Percentiles rank a stretch among this genome's conserved stretches.
Evolutionary conservation across 2,113 vertebrate genomes (phyloP).

Genomic region (Protobothrops mucrosquamatus): DNA sequence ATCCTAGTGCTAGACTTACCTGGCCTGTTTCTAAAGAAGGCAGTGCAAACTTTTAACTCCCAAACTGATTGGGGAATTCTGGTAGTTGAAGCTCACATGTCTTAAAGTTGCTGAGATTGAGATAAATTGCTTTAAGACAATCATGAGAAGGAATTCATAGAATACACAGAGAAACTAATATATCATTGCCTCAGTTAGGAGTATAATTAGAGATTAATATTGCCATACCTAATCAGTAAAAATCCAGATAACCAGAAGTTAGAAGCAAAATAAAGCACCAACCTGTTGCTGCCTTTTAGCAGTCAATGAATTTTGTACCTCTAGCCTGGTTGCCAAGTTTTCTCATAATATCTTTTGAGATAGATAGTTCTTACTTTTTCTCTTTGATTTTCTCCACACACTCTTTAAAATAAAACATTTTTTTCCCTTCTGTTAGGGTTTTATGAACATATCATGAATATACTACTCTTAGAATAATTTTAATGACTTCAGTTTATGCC

Average conservation of each 20-base stretch:
- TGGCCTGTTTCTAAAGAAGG: no score
- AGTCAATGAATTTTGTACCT: not conserved
- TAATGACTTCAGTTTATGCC: slow-evolving; percentile 14
- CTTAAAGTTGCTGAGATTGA: no score
- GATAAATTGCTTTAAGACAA: no score
- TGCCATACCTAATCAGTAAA: no score
- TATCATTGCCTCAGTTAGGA: slow-evolving; percentile 13
- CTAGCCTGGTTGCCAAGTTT: slow-evolving; percentile 46
- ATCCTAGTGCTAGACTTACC: no score
- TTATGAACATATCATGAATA: slow-evolving; percentile 22
- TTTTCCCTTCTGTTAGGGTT: not conserved
- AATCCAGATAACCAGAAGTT: no score
- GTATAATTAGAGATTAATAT: no score
- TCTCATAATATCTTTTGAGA: slow-evolving; percentile 41
- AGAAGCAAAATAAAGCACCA: no score
- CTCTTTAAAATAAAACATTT: slow-evolving; percentile 22
- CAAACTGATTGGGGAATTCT: no score
- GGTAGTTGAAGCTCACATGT: no score
- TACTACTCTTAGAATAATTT: not conserved
- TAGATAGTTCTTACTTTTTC: not conserved
- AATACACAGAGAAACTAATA: not conserved
- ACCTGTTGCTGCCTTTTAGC: no score
- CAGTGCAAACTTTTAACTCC: no score
- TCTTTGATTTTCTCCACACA: slow-evolving; percentile 24
- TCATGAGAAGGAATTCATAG: not conserved